Evolutionary conservation across 2,888 invertebrate genomes (phyloP).

Genomic region (Acleris literana): DNA sequence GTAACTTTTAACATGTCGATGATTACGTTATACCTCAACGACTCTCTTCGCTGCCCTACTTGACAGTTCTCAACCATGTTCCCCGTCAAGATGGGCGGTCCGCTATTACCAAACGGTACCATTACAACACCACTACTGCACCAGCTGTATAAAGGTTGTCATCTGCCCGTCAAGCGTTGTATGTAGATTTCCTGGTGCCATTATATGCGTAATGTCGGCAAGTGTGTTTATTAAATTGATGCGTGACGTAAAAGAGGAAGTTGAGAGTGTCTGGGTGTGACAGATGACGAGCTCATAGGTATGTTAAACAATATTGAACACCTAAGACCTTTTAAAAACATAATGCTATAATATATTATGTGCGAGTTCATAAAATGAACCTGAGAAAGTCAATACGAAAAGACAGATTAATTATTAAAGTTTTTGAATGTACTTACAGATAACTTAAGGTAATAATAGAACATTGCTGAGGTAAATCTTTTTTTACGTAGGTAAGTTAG

Average conservation of each 20-base stretch:
- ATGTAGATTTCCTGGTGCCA: constrained; percentile 43
- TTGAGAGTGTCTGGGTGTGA: constrained; percentile 19
- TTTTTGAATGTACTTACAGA: no score
- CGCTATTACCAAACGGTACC: constrained; percentile 12
- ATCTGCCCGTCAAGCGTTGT: constrained; percentile 38
- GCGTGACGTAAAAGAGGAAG: constrained; percentile 30
- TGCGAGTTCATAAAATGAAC: no score
- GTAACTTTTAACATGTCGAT: neutral
- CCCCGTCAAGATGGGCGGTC: constrained; percentile 20
- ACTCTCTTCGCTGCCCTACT: constrained; percentile 24
- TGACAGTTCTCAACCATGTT: constrained; percentile 25
- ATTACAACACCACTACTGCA: constrained; percentile 3
- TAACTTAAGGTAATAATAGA: no score
- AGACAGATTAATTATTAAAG: no score
- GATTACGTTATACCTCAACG: constrained; percentile 3
- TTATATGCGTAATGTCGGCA: constrained; percentile 42
- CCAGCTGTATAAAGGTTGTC: constrained; percentile 37
- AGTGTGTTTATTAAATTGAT: constrained; percentile 41
- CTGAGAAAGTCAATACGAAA: no score
- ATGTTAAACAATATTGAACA: neutral
- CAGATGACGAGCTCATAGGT: neutral
- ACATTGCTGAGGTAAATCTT: no score
- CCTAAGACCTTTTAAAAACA: neutral
- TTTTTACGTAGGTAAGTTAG: no score
- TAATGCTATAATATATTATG: no score